Evolutionary conservation across 2,797 vertebrate genomes (phyloP).

Genomic region (Chelon labrosus): DNA sequence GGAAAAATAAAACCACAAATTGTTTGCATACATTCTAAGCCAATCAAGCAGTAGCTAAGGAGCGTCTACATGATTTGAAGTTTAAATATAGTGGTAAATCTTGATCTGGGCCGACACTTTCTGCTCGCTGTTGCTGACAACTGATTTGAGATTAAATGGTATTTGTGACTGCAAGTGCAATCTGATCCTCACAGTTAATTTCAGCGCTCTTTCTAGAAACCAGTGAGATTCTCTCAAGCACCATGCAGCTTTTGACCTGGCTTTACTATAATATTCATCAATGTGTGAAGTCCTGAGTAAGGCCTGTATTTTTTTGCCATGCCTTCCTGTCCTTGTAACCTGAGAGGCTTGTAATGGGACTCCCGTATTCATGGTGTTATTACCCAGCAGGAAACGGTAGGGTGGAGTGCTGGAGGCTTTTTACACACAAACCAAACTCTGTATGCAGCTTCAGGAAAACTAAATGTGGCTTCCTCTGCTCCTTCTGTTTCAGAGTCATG

Average conservation of each 20-base stretch:
- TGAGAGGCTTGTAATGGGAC: constrained; percentile 32
- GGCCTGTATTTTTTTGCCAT: background rate
- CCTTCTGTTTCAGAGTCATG: background rate
- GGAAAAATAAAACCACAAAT: no score
- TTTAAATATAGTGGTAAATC: no score
- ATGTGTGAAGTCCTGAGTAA: constrained; percentile 9
- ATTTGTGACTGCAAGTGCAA: no score
- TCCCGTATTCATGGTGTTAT: constrained; percentile 16
- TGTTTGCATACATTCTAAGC: no score
- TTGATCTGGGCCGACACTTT: no score
- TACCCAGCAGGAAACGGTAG: constrained; percentile 10
- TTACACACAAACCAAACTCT: constrained; percentile 13
- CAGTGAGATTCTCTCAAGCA: background rate
- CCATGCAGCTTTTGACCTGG: background rate
- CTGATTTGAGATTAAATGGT: no score
- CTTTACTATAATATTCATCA: background rate
- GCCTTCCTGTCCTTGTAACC: constrained; percentile 2
- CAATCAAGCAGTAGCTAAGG: no score
- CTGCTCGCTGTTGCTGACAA: no score
- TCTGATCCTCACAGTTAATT: no score
- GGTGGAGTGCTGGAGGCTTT: constrained; percentile 15
- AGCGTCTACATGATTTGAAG: no score
- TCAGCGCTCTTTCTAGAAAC: background rate
- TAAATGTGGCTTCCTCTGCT: background rate
- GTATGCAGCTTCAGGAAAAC: background rate